Evolutionary conservation across 2,888 invertebrate genomes (phyloP).

Genomic region (Lymantria monacha): DNA sequence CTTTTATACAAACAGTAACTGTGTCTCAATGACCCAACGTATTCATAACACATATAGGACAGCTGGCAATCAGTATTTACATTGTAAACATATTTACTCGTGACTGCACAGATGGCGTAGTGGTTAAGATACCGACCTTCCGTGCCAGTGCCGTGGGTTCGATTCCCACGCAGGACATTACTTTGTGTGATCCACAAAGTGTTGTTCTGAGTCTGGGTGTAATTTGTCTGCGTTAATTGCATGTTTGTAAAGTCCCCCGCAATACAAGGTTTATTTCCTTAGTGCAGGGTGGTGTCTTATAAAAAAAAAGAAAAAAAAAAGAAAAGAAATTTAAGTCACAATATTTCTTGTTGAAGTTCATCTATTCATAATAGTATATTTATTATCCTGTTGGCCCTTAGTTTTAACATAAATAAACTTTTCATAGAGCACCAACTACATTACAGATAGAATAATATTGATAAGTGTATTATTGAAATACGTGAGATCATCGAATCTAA

Average conservation of each 20-base stretch:
- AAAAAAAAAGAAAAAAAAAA: too few relatives aligned
- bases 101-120: too few relatives aligned
- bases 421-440: not conserved
- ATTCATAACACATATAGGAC: not conserved
- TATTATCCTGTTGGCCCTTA: not conserved
- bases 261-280: too few relatives aligned
- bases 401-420: not conserved
- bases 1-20: not conserved
- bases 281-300: too few relatives aligned
- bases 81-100: too few relatives aligned
- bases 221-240: too few relatives aligned
- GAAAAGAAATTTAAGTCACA: not conserved
- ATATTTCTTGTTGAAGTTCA: not conserved
- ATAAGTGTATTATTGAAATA: conserved; percentile 3
- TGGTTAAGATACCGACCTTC: too few relatives aligned
- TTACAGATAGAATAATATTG: not conserved
- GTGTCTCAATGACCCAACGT: not conserved
- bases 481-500: conserved; percentile 11
- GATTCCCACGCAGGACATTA: too few relatives aligned
- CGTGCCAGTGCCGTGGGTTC: too few relatives aligned
- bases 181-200: too few relatives aligned
- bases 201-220: too few relatives aligned
- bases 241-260: too few relatives aligned
- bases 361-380: not conserved
- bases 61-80: not conserved